Percentiles rank a stretch among this genome's conserved stretches.
Evolutionary conservation across 2,797 vertebrate species (phyloP).

Genomic region (Parauchenoglanis punctatus): DNA sequence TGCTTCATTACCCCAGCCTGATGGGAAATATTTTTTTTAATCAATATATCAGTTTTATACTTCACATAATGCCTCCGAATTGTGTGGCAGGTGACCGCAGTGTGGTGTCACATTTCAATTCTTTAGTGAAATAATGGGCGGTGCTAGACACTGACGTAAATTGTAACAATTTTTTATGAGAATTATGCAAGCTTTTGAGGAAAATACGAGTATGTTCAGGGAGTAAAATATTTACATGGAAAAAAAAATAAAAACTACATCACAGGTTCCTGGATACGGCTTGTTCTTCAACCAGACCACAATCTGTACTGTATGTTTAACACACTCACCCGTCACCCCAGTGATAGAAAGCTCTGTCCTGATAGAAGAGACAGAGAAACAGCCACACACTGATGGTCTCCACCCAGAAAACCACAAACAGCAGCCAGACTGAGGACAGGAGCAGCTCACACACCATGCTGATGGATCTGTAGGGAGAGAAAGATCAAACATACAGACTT

Average conservation of each 20-base stretch:
- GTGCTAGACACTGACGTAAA: not conserved
- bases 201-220: not conserved
- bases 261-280: not conserved
- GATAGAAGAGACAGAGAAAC: slow-evolving; percentile 80
- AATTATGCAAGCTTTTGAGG: not conserved
- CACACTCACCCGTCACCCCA: slow-evolving; percentile 74
- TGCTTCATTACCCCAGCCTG: not conserved
- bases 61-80: no score
- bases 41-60: no score
- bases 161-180: not conserved
- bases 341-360: slow-evolving; percentile 75
- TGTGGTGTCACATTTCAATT: not conserved
- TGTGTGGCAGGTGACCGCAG: not conserved
- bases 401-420: slow-evolving; percentile 84
- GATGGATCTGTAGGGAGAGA: slow-evolving; percentile 18
- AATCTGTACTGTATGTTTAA: not conserved
- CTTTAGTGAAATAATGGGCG: not conserved
- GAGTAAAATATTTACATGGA: no score
- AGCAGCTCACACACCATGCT: slow-evolving; percentile 83
- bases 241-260: no score
- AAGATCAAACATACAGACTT: not conserved
- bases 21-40: no score
- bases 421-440: slow-evolving; percentile 80
- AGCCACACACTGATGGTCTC: slow-evolving; percentile 83
- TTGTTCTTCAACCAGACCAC: not conserved